Evolutionary conservation across 2,797 vertebrate species (phyloP), one percentile per base, ranked within the genome.

Genomic region (Sebastes hubbsi): DNA sequence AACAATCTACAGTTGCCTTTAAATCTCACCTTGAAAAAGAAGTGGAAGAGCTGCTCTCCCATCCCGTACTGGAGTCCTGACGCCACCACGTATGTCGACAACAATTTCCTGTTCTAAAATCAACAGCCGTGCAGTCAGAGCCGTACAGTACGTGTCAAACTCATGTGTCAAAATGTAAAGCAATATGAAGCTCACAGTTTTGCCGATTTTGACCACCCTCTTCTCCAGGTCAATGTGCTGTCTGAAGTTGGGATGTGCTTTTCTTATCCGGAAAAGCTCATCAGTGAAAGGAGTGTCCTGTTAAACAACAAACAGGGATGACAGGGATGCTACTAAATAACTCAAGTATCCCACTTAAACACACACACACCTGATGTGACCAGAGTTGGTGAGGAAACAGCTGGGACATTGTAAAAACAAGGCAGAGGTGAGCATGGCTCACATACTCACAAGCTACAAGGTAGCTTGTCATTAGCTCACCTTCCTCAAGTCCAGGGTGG

Each of bases 1-100:
- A 55, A 24, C 14, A 38, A 27, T 61, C 22, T 2, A 32, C 24
- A 49, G 12, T 4, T 30, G 14, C 49, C 8, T 13, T 76, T 2
- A 56, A 65, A 14, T 67, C 77, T 58, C 88, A 99, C 98, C 96
- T 98, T 99, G 86, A 99, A 99, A 88, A 98, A 97, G 67, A 87
- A 92, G 83, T 99, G 98, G 42, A 99, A 96, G 72, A 96, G 49
- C n/a, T 96, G 95, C 82, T 97, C 98, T 80, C 95, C 98, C 91
- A 93, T 92, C 90, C 98, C 98, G 29, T 99, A 99, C 56, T 96
- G 97, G 77, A 98, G 95, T 78, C 98, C 98, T 5, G 97, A 95
- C 2, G 97, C 97, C 82, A 99, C 88, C 38, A 99, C 95, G 0
- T 97, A 99, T 0, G 98, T 97, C 1, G 91, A 84, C 78, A 99